These are phyloP conservation scores for Engystomops pustulosus DNA, from an alignment of 2,113 vertebrate genomes.

Conservation along the genomic window DNA sequence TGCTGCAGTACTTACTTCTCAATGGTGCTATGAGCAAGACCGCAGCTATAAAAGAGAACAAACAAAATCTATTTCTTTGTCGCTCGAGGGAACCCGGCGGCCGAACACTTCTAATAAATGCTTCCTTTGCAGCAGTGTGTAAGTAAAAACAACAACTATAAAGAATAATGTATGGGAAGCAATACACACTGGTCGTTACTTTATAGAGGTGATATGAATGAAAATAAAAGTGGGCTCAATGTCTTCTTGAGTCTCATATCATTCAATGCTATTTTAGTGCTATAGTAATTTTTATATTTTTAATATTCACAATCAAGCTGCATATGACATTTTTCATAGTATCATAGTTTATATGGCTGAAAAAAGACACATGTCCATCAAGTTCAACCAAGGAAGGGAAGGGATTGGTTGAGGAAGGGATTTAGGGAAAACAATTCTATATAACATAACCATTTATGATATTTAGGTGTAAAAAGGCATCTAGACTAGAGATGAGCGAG, in stretches of 20 bases:
- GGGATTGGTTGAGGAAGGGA: too few relatives aligned
- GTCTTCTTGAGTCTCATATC: neutral
- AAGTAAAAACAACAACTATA: slow-evolving; percentile 60
- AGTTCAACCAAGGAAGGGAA: too few relatives aligned
- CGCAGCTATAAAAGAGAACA: slow-evolving; percentile 49
- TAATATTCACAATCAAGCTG: neutral
- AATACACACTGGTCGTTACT: slow-evolving; percentile 20
- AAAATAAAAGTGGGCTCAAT: slow-evolving; percentile 5
- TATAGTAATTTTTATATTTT: neutral
- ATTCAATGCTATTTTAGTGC: neutral
- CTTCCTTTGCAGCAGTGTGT: slow-evolving; percentile 50
- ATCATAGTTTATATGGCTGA: too few relatives aligned
- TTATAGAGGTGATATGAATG: slow-evolving; percentile 32
- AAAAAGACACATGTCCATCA: too few relatives aligned
- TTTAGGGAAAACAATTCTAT: too few relatives aligned
- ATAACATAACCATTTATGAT: too few relatives aligned
- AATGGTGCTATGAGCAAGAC: slow-evolving; percentile 49
- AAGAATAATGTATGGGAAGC: slow-evolving; percentile 49
- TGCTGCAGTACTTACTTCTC: slow-evolving; percentile 28
- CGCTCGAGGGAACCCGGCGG: slow-evolving; percentile 46
- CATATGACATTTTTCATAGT: neutral
- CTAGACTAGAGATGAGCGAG: too few relatives aligned
- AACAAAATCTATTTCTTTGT: slow-evolving; percentile 61
- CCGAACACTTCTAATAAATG: slow-evolving; percentile 59
- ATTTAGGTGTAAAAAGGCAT: too few relatives aligned